Conservation (phyloP, 37 sponge, comb jelly and placozoan species). For the Lycopodina hypogea region DNA sequence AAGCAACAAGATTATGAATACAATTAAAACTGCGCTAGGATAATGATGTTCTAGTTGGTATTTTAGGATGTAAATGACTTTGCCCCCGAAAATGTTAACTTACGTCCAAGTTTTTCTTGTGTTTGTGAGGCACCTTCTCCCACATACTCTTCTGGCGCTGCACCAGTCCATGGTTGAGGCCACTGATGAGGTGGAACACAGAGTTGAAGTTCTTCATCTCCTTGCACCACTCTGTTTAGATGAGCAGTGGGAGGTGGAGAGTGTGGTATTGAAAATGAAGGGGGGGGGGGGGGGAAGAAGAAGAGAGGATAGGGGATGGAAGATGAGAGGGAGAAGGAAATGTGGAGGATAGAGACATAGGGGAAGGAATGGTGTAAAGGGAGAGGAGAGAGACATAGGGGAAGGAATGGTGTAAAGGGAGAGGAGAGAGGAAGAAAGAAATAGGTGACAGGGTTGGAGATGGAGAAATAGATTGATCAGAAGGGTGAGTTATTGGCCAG, state of each 20-base stretch:
- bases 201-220: slow-evolving; percentile 75
- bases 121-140: slow-evolving; percentile 84
- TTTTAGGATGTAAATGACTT: background rate
- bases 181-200: slow-evolving; percentile 81
- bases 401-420: background rate
- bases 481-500: no score
- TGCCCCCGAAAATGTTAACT: no score
- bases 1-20: background rate
- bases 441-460: no score
- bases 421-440: no score
- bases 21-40: background rate
- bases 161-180: slow-evolving; percentile 73
- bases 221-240: slow-evolving; percentile 46
- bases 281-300: background rate
- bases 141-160: slow-evolving; percentile 71
- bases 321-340: background rate
- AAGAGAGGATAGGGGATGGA: no score
- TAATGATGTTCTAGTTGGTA: background rate
- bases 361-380: background rate
- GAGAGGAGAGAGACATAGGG: no score
- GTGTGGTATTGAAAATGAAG: no score
- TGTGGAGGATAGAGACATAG: background rate
- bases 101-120: slow-evolving; percentile 73
- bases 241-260: background rate
- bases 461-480: no score